Evolutionary conservation across 2,888 invertebrate genomes (phyloP), one percentile per base, ranked within the genome.

Genomic region (Syritta pipiens): DNA sequence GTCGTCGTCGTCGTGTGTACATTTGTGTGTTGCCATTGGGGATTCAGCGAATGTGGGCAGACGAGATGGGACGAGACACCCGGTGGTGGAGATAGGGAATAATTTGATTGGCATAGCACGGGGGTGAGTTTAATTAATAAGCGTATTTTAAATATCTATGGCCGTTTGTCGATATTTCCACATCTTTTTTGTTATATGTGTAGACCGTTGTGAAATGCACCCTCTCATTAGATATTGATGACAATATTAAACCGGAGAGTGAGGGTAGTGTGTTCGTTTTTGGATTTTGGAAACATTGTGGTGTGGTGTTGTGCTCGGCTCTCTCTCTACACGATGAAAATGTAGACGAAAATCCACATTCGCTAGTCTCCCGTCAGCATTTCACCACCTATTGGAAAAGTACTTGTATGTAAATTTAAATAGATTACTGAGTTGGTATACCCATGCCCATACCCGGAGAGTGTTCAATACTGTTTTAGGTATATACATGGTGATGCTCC

Each of bases 201-300:
- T n/a, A n/a, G n/a, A n/a, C n/a, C n/a, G n/a, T n/a, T n/a, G n/a
- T n/a, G n/a, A n/a, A n/a, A n/a, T n/a, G n/a, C n/a, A n/a, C n/a
- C n/a, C n/a, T n/a, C n/a, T n/a, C n/a, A 68, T 60, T 75, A 32
- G 68, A 42, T 55, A 68, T 68, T 75, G 75, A 75, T 67, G 60
- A 32, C 67, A 60, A 40, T 46, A 48, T 63, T 69, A 10, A 44
- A 59, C 49, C 37, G n/a, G 12, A 30, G 7, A 19, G 26, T 5
- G n/a, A n/a, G n/a, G n/a, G n/a, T n/a, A n/a, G n/a, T n/a, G n/a
- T n/a, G n/a, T n/a, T n/a, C n/a, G n/a, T n/a, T n/a, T n/a, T n/a
- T n/a, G n/a, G n/a, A n/a, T n/a, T n/a, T n/a, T n/a, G n/a, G n/a
- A n/a, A n/a, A n/a, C n/a, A n/a, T n/a, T n/a, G n/a, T n/a, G n/a